phyloP scores from a whole-genome alignment of 2,888 invertebrate species.

The Helicoverpa assulta region DNA sequence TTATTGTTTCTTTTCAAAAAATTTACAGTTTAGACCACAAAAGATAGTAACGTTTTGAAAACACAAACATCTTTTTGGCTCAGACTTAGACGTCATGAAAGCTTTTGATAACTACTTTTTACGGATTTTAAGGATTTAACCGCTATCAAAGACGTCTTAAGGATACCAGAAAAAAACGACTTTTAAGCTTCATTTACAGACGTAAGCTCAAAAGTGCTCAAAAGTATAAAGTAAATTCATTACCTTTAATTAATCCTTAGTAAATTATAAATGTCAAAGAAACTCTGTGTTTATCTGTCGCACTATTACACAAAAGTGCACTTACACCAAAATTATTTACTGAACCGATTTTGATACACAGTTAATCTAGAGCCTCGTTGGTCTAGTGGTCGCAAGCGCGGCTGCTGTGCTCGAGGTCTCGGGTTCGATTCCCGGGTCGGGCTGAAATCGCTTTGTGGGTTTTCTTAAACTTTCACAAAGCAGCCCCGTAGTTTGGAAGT shows the following conservation, averaged over 20 bases:
- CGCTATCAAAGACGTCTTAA: not conserved
- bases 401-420: no score
- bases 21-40: constrained; percentile 6
- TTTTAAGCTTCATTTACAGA: constrained; percentile 15
- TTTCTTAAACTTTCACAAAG: no score
- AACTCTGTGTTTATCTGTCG: no score
- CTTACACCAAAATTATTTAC: no score
- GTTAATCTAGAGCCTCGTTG: no score
- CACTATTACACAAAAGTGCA: not conserved
- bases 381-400: no score
- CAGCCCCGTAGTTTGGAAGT: no score
- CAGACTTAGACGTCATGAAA: not conserved
- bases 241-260: constrained; percentile 52
- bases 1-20: not conserved
- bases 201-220: no score
- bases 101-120: constrained; percentile 25
- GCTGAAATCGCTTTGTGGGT: no score
- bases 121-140: not conserved
- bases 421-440: no score
- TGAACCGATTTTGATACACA: not conserved
- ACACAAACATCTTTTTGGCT: not conserved
- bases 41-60: not conserved
- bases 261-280: no score
- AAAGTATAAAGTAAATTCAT: constrained; percentile 56
- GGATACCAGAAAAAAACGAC: constrained; percentile 10